Evolutionary conservation across 2,797 vertebrate species (phyloP).

Genomic region (Botia almorhae): DNA sequence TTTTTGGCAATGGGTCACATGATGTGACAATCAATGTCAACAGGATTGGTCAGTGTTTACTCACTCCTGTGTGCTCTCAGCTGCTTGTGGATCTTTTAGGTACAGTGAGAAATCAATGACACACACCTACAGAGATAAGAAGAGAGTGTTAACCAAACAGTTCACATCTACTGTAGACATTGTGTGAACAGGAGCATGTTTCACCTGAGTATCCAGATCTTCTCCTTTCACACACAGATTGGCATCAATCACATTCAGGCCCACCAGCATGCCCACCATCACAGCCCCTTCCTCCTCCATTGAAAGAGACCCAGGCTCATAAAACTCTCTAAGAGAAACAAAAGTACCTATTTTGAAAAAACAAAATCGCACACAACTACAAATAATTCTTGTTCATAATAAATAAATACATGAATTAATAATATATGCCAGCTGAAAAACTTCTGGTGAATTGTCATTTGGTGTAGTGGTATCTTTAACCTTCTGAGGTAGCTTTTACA

Average conservation of each 20-base stretch:
- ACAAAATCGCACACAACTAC: no score
- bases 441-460: no score
- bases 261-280: constrained; percentile 93
- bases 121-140: constrained; percentile 82
- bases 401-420: no score
- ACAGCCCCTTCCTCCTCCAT: constrained; percentile 94
- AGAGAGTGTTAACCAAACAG: not conserved
- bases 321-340: constrained; percentile 87
- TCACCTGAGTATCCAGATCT: constrained; percentile 95
- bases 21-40: not conserved
- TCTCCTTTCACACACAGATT: constrained; percentile 99
- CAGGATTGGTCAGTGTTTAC: constrained; percentile 62
- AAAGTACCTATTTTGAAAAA: no score
- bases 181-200: not conserved
- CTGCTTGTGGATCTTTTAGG: constrained; percentile 87
- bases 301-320: constrained; percentile 90
- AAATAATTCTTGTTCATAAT: no score
- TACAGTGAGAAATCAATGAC: constrained; percentile 98
- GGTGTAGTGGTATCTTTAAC: no score
- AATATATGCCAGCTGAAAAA: no score
- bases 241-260: constrained; percentile 96
- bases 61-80: constrained; percentile 86
- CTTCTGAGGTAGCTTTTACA: no score
- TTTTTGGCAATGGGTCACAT: not conserved
- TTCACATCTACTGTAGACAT: not conserved